Conservation (phyloP, 2,113 vertebrate species). For the Garra rufa region DNA sequence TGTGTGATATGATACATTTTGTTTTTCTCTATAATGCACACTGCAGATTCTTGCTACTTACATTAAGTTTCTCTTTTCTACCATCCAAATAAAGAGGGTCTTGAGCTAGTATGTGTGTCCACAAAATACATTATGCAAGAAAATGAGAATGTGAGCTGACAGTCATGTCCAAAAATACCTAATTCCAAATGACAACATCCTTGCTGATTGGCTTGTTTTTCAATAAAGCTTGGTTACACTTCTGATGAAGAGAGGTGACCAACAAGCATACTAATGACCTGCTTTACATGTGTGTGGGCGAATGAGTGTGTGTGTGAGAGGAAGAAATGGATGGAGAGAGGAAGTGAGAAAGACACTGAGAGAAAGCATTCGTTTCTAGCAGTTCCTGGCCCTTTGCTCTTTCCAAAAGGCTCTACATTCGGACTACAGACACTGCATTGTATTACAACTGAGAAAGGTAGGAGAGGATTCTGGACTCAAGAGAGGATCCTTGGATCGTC, state of each 20-base stretch:
- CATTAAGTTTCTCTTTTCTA: not conserved
- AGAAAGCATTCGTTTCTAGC: not conserved
- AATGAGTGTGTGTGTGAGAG: slow-evolving; percentile 18
- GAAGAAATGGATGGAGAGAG: slow-evolving; percentile 16
- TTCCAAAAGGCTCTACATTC: slow-evolving; percentile 26
- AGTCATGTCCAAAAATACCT: slow-evolving; percentile 5
- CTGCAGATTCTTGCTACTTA: not conserved
- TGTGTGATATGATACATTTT: not conserved
- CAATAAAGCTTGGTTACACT: slow-evolving; percentile 27
- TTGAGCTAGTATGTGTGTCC: not conserved
- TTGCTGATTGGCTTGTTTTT: slow-evolving; percentile 16
- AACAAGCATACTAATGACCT: slow-evolving; percentile 41
- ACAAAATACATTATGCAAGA: not conserved
- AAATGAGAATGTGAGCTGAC: not conserved
- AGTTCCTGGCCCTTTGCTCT: slow-evolving; percentile 2
- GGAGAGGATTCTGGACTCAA: slow-evolving; percentile 7
- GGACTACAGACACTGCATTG: slow-evolving; percentile 24
- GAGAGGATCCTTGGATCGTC: slow-evolving; percentile 29
- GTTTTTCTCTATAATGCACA: not conserved
- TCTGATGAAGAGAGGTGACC: slow-evolving; percentile 30
- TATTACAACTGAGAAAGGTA: not conserved
- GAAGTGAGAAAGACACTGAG: slow-evolving; percentile 21
- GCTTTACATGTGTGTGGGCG: slow-evolving; percentile 28
- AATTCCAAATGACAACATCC: slow-evolving; percentile 37
- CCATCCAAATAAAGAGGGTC: not conserved